A percentile compares a stretch with the other conserved stretches of the same genome.
phyloP scores from a whole-genome alignment of 2,888 invertebrate genomes.

The Platycheirus albimanus region DNA sequence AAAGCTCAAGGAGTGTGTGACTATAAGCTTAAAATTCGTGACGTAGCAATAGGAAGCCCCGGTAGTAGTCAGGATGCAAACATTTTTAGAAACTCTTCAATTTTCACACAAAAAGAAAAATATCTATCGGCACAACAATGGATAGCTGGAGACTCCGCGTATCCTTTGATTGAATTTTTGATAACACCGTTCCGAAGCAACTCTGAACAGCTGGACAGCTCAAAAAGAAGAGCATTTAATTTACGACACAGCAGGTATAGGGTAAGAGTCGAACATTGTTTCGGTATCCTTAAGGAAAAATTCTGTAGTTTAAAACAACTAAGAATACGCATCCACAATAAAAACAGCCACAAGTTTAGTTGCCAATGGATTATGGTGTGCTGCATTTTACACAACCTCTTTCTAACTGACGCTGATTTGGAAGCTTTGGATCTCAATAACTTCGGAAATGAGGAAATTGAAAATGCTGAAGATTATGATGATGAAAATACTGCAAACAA shows the following conservation, averaged over 20 bases:
- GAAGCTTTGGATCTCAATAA: too few species aligned
- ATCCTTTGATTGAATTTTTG: not conserved
- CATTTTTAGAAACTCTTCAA: too few species aligned
- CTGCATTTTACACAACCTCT: not conserved
- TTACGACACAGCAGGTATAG: too few species aligned
- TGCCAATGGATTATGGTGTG: conserved; percentile 2
- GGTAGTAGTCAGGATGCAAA: too few species aligned
- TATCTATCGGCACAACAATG: too few species aligned
- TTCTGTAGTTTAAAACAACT: conserved; percentile 15
- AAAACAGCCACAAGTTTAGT: conserved; percentile 14
- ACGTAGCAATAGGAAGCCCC: not conserved
- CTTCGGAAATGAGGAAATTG: conserved; percentile 6
- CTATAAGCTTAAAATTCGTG: not conserved
- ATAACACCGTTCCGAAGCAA: conserved; percentile 12
- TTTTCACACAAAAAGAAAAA: too few species aligned
- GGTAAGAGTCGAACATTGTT: conserved; percentile 24
- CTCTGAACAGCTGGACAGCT: too few species aligned
- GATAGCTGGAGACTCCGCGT: too few species aligned
- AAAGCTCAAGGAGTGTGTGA: too few species aligned
- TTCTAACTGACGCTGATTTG: too few species aligned
- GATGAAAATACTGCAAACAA: conserved; percentile 9
- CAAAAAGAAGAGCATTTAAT: too few species aligned
- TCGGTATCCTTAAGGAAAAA: conserved; percentile 6
- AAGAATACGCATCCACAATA: conserved; percentile 15
- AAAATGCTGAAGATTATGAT: not conserved